Evolutionary conservation across 1,140 invertebrate species (phyloP), one percentile per base, ranked within the genome.

Genomic region (Cataglyphis hispanica): DNA sequence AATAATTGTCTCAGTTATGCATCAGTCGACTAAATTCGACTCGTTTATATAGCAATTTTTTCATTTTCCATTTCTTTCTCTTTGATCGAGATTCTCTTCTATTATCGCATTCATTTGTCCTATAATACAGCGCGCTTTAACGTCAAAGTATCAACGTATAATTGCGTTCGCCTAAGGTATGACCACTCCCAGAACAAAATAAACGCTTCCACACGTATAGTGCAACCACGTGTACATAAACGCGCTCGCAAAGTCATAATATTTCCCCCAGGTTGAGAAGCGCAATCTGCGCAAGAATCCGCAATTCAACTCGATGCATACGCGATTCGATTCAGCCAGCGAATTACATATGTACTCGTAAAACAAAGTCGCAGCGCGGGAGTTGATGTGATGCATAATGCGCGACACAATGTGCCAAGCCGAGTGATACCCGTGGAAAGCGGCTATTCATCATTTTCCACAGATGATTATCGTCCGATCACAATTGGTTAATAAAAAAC

Each of bases 371-470:
- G 31, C 13, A 4, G 25, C n/a, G 7, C 37, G 31, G 16, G 13
- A 64, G 19, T 19, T 76, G 19, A 76, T 58, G 50, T 8, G n/a
- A 56, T 34, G 34, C n/a, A 27, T 25, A 25, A 75, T 61, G 25
- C 16, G 8, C 27, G 16, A 31, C 6, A 27, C 13, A 56, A 74
- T 56, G 37, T 11, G 19, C n/a, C 4, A 56, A 34, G 43, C 19
- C 25, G 46, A 50, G 19, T 37, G 10, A 19, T 64, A 25, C 56
- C 6, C 43, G 43, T 1, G 43, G 43, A 80, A 80, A 70, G 11
- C 3, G 50, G 6, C 64, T 80, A 69, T 80, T 80, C 34, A 81
- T 81, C 50, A 70, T 81, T 70, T 58, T 70, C 19, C 66, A 81
- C 2, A 3, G 50, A 31, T 34, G 16, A 72, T 81, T 53, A 78